Evolutionary conservation across 2,113 vertebrate genomes (phyloP).

Genomic region (Suricata suricatta): DNA sequence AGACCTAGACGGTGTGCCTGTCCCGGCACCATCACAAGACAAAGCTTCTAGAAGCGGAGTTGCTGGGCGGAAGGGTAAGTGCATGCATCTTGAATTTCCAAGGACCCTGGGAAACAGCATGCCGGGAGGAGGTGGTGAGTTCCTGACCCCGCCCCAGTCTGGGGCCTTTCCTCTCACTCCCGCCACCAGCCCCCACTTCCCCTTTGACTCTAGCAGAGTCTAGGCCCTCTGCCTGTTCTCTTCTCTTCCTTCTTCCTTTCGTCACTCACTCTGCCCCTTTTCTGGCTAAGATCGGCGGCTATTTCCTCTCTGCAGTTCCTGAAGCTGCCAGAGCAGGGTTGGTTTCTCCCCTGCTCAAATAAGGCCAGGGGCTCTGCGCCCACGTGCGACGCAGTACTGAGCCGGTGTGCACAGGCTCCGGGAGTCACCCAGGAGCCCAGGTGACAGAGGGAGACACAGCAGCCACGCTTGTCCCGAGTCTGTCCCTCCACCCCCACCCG

Average conservation of each 20-base stretch:
- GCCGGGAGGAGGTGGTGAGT: accelerated
- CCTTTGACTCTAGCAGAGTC: background rate
- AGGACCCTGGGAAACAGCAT: background rate
- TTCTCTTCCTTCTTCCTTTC: no score
- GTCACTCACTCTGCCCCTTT: background rate
- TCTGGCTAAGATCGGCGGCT: background rate
- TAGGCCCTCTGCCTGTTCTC: background rate
- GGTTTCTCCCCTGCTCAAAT: background rate
- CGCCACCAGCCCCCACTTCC: background rate
- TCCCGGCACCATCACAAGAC: background rate
- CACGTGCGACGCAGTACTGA: background rate
- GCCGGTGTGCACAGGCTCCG: no score
- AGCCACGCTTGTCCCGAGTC: background rate
- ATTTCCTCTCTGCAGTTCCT: background rate
- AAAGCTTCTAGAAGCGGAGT: background rate
- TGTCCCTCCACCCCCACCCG: background rate
- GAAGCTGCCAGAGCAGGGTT: background rate
- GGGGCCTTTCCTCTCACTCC: background rate
- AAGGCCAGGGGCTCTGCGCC: background rate
- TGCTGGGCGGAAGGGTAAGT: background rate
- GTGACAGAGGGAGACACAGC: accelerated
- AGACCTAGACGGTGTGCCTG: accelerated
- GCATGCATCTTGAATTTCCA: background rate
- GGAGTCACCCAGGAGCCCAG: background rate
- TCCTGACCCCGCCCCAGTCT: background rate